These are phyloP conservation scores for Zaprionus africanus DNA, from an alignment of 1,140 invertebrate genomes.

Conservation along the genomic window DNA sequence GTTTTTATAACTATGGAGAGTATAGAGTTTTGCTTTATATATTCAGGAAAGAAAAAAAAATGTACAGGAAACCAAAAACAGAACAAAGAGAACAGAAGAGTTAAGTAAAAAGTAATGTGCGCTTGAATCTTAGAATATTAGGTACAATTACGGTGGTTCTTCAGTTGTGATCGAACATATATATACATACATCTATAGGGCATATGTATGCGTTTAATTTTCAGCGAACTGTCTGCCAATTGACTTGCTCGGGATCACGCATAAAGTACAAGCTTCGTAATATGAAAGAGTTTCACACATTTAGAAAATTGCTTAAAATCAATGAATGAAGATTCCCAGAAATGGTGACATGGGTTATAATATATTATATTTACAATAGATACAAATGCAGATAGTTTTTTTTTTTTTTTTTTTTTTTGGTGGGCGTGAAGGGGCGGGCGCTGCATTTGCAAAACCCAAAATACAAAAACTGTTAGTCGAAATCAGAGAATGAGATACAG, in stretches of 20 bases:
- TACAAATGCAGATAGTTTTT: constrained; percentile 47
- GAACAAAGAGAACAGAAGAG: constrained; percentile 47
- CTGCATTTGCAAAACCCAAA: constrained; percentile 39
- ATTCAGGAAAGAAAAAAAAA: constrained; percentile 29
- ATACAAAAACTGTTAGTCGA: constrained; percentile 37
- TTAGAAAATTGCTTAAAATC: constrained; percentile 36
- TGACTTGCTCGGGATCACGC: constrained; percentile 39
- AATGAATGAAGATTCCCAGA: constrained; percentile 28
- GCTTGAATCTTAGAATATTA: constrained; percentile 45
- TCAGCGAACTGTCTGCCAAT: constrained; percentile 20
- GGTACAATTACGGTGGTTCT: constrained; percentile 31
- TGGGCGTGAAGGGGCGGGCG: constrained; percentile 28
- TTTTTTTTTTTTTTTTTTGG: not conserved
- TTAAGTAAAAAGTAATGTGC: constrained; percentile 49
- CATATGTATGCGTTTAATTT: constrained; percentile 17
- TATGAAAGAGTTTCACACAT: constrained; percentile 44
- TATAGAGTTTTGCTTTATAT: constrained; percentile 69
- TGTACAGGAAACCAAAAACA: constrained; percentile 42
- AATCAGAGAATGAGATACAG: constrained; percentile 58
- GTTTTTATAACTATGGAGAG: constrained; percentile 63
- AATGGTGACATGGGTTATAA: constrained; percentile 21
- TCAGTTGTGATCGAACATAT: constrained; percentile 41
- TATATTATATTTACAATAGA: constrained; percentile 61
- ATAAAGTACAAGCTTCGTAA: constrained; percentile 42
- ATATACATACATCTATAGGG: not conserved